Base-by-base conservation (phyloP, 1,140 invertebrate species). In the Drosophila prosaltans region DNA sequence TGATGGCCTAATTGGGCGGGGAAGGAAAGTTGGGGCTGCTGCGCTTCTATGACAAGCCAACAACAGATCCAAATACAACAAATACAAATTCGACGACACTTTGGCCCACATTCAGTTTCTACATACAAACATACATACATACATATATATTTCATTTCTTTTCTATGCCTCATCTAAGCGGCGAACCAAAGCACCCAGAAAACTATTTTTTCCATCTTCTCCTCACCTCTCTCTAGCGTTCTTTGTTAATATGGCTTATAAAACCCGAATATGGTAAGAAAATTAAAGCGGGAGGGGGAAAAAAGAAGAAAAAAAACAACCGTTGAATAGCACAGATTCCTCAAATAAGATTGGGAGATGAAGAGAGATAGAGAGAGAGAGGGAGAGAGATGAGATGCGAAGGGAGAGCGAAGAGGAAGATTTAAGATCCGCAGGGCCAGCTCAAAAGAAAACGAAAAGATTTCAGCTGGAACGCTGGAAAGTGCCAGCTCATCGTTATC, bases 371-470 rank as follows among this genome's bases (percentile, higher is more conserved):
- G 7, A 8, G 3, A 3, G 16, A 59, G 57, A 59, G 32, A 36
- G 45, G 45, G 8, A 21, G n/a, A 45, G 43, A 45, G 16, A 16
- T 16, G 16, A 16, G 16, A 16, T 16, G 16, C 0, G 16, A 16
- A 16, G 16, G 16, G 16, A 16, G 16, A 16, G 16, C 16, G 16
- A 16, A 24, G 7, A 24, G 2, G 8, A 24, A 59, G 57, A 59
- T 69, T 65, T 41, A n/a, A 51, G 9, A 51, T 51, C 45, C 8
- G 45, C 45, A 51, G 45, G 45, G 32, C 45, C 39, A 10, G 26
- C 40, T 43, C 58, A 55, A 88, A 82, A 86, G 82, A 86, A 88
- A 88, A 88, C 80, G 84, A 88, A 89, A 88, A 88, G 77, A 80
- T 80, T 88, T 80, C 69, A 88, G 68, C 59, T 88, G 84, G 77